phyloP scores from a whole-genome alignment of 2,888 invertebrate species.

The Colletes collaris region DNA sequence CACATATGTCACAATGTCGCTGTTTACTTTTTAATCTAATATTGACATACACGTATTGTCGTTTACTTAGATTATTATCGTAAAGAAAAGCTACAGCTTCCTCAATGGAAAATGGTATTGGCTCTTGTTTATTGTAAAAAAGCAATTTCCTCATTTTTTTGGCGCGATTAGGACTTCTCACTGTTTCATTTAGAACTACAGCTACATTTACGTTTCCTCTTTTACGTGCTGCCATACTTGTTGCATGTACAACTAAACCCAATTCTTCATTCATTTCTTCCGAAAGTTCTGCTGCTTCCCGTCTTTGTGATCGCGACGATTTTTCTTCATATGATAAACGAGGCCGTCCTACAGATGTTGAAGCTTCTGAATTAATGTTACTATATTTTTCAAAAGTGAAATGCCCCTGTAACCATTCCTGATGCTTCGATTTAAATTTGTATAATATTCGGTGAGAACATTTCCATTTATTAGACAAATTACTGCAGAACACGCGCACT shows the following conservation, averaged over 20 bases:
- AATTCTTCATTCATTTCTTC: not conserved
- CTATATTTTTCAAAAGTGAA: not conserved
- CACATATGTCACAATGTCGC: conserved; percentile 6
- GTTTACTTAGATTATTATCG: not conserved
- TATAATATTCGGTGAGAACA: not conserved
- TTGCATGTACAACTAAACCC: not conserved
- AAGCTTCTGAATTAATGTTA: no score
- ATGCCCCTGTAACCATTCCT: conserved; percentile 8
- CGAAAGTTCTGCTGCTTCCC: no score
- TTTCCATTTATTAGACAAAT: conserved; percentile 6
- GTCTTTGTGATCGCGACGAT: no score
- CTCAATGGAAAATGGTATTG: no score
- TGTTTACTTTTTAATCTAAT: conserved; percentile 8
- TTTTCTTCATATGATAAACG: no score
- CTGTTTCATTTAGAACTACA: conserved; percentile 5
- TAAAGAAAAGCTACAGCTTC: no score
- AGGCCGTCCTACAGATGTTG: no score
- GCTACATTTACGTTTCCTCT: conserved; percentile 8
- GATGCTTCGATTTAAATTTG: not conserved
- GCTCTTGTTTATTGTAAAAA: not conserved
- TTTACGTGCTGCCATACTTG: not conserved
- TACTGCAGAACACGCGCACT: not conserved
- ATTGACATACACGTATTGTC: conserved; percentile 9
- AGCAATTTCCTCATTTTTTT: not conserved
- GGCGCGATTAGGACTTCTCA: not conserved